These are phyloP conservation scores for Petrosia ficiformis DNA, from an alignment of 37 sponge, comb jelly and placozoan species.

Conservation along the genomic window DNA sequence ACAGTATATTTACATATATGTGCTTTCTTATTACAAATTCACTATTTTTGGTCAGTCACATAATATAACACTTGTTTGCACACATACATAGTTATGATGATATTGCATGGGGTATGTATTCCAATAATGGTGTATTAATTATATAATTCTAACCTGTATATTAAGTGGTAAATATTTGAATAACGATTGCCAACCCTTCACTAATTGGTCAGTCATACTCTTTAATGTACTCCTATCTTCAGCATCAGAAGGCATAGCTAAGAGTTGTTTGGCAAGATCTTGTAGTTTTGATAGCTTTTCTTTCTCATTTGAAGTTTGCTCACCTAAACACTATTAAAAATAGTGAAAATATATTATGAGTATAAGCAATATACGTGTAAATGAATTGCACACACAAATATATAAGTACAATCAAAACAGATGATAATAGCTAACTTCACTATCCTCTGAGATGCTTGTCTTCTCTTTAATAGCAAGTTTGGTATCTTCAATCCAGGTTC, in stretches of 20 bases:
- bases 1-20: too few relatives aligned
- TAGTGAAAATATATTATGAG: not conserved
- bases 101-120: too few relatives aligned
- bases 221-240: not conserved
- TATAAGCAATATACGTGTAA: not conserved
- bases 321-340: not conserved
- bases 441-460: not conserved
- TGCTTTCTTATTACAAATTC: too few relatives aligned
- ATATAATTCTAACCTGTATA: too few relatives aligned
- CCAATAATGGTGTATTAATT: too few relatives aligned
- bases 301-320: not conserved
- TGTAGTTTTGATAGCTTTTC: not conserved
- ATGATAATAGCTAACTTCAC: not conserved
- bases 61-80: too few relatives aligned
- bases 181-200: not conserved
- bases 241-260: not conserved
- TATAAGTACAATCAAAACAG: not conserved
- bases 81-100: too few relatives aligned
- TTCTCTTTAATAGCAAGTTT: slow-evolving; percentile 24
- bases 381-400: too few relatives aligned
- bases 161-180: not conserved
- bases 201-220: not conserved
- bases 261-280: not conserved
- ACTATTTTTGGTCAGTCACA: too few relatives aligned
- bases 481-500: slow-evolving; percentile 19